Evolutionary conservation across 2,797 vertebrate species (phyloP).

Genomic region (Ctenopoma multispine): DNA sequence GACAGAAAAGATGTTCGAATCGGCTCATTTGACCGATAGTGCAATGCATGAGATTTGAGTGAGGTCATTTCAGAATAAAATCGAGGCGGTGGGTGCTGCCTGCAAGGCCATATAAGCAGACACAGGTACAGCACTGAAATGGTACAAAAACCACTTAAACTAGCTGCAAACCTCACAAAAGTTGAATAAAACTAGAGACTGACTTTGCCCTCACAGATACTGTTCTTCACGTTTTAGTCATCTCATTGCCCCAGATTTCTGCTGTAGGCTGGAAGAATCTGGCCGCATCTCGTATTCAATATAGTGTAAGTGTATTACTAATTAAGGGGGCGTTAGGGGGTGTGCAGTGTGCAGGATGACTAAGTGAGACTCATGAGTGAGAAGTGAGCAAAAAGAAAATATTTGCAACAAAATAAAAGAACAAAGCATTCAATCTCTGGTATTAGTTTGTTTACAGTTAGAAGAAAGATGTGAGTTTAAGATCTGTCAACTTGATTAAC

Average conservation of each 20-base stretch:
- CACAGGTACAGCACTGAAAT: constrained; percentile 9
- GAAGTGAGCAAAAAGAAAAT: constrained; percentile 24
- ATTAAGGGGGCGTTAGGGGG: constrained; percentile 50
- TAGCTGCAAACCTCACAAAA: neutral
- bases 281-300: constrained; percentile 11
- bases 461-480: neutral
- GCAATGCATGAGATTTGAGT: constrained; percentile 11
- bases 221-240: constrained; percentile 12
- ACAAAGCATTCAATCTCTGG: neutral
- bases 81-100: neutral
- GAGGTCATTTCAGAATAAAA: constrained; percentile 32
- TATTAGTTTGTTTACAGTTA: neutral
- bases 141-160: neutral
- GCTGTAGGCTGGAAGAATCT: constrained; percentile 28
- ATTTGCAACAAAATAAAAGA: constrained; percentile 12
- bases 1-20: constrained; percentile 42
- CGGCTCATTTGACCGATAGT: constrained; percentile 41
- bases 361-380: constrained; percentile 42
- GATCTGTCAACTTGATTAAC: neutral
- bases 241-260: constrained; percentile 22
- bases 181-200: neutral
- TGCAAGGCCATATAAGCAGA: neutral
- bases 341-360: constrained; percentile 46
- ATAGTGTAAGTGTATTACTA: constrained; percentile 44
- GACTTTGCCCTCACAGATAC: neutral